Evolutionary conservation across 2,113 vertebrate genomes (phyloP).

Genomic region (Microcebus tavaratra): DNA sequence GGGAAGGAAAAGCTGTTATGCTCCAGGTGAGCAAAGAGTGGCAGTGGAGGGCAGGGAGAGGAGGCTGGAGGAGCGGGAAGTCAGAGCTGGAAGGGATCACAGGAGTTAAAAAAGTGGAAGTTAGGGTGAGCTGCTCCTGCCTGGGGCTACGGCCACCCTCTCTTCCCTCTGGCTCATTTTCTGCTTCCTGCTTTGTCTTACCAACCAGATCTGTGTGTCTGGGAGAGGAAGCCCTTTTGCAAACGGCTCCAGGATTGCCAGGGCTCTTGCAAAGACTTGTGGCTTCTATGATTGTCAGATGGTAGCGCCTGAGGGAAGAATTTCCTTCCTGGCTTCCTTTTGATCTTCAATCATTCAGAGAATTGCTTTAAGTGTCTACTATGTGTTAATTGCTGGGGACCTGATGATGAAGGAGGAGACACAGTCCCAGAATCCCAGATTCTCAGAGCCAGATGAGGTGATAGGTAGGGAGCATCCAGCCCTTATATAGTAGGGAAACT

Average conservation of each 20-base stretch:
- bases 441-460: neutral
- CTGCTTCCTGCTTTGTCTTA: neutral
- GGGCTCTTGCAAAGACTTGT: neutral
- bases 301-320: neutral
- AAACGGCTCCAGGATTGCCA: neutral
- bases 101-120: neutral
- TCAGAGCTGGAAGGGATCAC: neutral
- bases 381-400: neutral
- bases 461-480: neutral
- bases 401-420: neutral
- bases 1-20: neutral
- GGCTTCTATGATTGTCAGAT: neutral
- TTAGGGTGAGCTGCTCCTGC: accelerated
- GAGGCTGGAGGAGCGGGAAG: neutral
- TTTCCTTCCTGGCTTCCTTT: neutral
- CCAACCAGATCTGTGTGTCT: neutral
- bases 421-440: neutral
- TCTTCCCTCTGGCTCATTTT: neutral
- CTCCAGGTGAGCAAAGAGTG: neutral
- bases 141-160: neutral
- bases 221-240: neutral
- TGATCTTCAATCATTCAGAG: neutral
- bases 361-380: neutral
- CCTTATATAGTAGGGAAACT: neutral
- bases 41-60: neutral